Percentiles rank a stretch among this genome's conserved stretches.
Evolutionary conservation across 1,140 invertebrate species (phyloP).

Genomic region (Scaptodrosophila lebanonensis): DNA sequence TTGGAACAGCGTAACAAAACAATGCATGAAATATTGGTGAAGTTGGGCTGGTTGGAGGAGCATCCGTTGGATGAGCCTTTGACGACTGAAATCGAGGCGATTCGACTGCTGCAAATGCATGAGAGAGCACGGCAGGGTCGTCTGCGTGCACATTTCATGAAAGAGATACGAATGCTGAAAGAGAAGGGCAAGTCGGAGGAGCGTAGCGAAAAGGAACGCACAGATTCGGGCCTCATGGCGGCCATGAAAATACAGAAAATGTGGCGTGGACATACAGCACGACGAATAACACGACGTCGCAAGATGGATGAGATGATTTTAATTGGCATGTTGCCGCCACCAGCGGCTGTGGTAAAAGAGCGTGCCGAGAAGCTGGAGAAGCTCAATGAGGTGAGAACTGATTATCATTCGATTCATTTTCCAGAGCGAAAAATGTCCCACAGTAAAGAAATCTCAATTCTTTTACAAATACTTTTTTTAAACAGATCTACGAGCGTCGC

Average conservation of each 20-base stretch:
- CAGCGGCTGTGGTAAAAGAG: constrained; percentile 57
- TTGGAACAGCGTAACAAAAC: constrained; percentile 80
- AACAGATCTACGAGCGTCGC: constrained; percentile 79
- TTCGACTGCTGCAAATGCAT: constrained; percentile 91
- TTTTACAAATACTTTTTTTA: too few relatives aligned
- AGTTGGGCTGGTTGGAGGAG: constrained; percentile 83
- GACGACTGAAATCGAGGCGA: constrained; percentile 89
- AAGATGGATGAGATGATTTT: constrained; percentile 91
- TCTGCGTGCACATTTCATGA: constrained; percentile 91
- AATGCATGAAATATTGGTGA: constrained; percentile 82
- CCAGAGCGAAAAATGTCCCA: too few relatives aligned
- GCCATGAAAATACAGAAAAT: constrained; percentile 89
- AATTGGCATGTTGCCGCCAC: constrained; percentile 85
- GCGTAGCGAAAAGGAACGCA: constrained; percentile 79
- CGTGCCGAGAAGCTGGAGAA: constrained; percentile 61
- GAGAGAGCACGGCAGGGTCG: constrained; percentile 93
- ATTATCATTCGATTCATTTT: too few relatives aligned
- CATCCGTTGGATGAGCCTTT: constrained; percentile 79
- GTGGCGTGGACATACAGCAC: constrained; percentile 88
- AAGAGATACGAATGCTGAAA: constrained; percentile 88
- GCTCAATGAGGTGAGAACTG: constrained; percentile 43
- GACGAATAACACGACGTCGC: constrained; percentile 82
- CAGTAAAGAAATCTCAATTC: too few relatives aligned
- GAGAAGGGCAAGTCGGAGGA: constrained; percentile 83
- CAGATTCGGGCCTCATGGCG: constrained; percentile 79